phyloP scores from a whole-genome alignment of 2,113 vertebrate genomes.

The Crotalus viridis region DNA sequence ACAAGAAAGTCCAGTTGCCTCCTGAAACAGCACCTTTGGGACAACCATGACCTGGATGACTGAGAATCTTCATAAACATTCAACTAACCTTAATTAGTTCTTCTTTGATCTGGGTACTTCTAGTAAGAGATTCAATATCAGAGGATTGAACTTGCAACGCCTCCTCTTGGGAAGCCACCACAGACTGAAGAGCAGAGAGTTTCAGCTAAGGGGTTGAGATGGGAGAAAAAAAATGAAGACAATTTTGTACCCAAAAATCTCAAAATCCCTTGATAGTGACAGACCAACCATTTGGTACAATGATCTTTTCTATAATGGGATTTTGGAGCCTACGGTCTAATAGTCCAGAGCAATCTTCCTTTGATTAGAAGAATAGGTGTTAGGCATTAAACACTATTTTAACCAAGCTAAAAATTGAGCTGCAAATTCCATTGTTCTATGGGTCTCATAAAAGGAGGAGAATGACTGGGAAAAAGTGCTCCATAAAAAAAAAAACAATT shows the following conservation, averaged over 20 bases:
- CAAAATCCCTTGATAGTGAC: background rate
- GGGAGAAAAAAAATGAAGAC: background rate
- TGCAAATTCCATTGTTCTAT: background rate
- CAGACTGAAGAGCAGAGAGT: slow-evolving; percentile 77
- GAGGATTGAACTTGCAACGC: slow-evolving; percentile 77
- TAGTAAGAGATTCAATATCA: slow-evolving; percentile 77
- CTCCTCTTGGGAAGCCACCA: slow-evolving; percentile 70
- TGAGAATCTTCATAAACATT: too few relatives aligned
- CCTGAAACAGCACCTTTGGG: too few relatives aligned
- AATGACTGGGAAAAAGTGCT: background rate
- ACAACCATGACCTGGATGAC: too few relatives aligned
- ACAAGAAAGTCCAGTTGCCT: too few relatives aligned
- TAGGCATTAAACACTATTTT: background rate
- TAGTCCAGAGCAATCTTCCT: background rate
- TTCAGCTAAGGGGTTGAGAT: slow-evolving; percentile 67
- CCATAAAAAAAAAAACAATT: background rate
- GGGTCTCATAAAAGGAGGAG: background rate
- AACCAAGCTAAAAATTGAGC: background rate
- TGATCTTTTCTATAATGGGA: background rate
- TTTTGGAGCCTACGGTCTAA: background rate
- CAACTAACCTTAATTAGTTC: slow-evolving; percentile 79
- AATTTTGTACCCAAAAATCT: background rate
- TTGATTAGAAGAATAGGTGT: background rate
- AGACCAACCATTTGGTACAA: background rate
- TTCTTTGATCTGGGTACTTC: slow-evolving; percentile 81